phyloP scores from a whole-genome alignment of 2,888 invertebrate genomes.

The Synergus itoensis region DNA sequence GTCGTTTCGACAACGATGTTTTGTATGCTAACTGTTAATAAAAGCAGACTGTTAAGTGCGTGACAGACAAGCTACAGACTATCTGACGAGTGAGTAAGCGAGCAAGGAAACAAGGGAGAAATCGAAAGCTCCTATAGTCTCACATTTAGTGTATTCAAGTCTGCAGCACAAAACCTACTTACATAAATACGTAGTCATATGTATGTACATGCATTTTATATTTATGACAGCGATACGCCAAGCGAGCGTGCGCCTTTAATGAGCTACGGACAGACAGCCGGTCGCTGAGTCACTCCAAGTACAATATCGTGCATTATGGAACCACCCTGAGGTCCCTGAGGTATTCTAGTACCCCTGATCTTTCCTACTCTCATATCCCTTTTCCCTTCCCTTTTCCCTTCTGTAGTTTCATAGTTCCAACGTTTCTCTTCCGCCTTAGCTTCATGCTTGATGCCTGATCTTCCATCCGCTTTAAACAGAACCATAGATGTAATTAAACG shows the following conservation, averaged over 20 bases:
- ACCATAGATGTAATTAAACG: slow-evolving; percentile 55
- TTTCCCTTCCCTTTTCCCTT: slow-evolving; percentile 24
- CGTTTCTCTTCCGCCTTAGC: slow-evolving; percentile 42
- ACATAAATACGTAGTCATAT: slow-evolving; percentile 11
- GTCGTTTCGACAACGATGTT: background rate
- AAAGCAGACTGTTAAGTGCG: background rate
- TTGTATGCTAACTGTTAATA: background rate
- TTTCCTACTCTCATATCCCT: slow-evolving; percentile 45
- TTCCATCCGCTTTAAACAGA: slow-evolving; percentile 32
- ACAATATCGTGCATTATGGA: slow-evolving; percentile 58
- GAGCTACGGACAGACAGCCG: slow-evolving; percentile 67
- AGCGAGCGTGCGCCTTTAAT: slow-evolving; percentile 63
- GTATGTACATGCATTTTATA: slow-evolving; percentile 57
- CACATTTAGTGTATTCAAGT: slow-evolving; percentile 1
- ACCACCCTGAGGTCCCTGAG: slow-evolving; percentile 56
- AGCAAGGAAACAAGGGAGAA: background rate
- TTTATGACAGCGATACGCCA: slow-evolving; percentile 60
- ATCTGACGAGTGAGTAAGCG: background rate
- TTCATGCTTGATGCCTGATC: slow-evolving; percentile 26
- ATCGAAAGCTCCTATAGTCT: background rate
- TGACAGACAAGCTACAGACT: background rate
- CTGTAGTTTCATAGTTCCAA: slow-evolving; percentile 36
- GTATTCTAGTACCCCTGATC: slow-evolving; percentile 54
- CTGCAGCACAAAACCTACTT: background rate
- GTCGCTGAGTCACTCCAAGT: slow-evolving; percentile 68